These are phyloP conservation scores for Eurystomus gularis DNA, from an alignment of 2,113 vertebrate species.

Conservation along the genomic window DNA sequence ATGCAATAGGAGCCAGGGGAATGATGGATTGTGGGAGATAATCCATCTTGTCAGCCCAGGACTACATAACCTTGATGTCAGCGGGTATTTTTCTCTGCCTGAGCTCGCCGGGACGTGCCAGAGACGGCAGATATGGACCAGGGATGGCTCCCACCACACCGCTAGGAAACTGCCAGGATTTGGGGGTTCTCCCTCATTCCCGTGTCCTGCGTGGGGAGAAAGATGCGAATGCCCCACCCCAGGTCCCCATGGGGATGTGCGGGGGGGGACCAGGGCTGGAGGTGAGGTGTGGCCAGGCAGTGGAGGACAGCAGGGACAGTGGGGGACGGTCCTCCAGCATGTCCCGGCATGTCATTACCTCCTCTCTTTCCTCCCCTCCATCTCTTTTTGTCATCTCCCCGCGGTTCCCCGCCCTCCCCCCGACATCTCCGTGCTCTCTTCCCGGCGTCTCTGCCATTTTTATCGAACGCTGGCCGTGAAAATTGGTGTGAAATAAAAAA, in stretches of 20 bases:
- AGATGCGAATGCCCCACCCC: accelerated
- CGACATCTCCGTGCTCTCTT: not conserved
- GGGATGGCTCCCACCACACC: not conserved
- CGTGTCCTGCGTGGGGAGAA: not conserved
- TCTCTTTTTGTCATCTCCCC: not conserved
- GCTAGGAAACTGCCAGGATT: accelerated
- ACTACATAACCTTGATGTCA: conserved; percentile 75
- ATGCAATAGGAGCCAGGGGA: conserved; percentile 51
- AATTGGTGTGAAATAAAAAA: conserved; percentile 83
- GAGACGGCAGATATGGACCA: not conserved
- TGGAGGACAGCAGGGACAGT: not conserved
- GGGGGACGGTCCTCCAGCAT: not conserved
- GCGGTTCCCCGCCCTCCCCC: not conserved
- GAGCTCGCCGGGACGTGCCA: not conserved
- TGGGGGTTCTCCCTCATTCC: not conserved
- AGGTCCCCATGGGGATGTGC: not conserved
- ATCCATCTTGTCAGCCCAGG: conserved; percentile 71
- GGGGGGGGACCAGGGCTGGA: accelerated
- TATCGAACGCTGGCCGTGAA: conserved; percentile 67
- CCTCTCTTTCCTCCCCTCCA: not conserved
- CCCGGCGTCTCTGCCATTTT: conserved; percentile 56
- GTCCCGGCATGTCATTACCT: not conserved
- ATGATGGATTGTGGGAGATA: conserved; percentile 43
- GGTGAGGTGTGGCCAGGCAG: accelerated
- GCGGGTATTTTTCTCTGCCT: conserved; percentile 64